These are phyloP conservation scores for Sarotherodon lohbergeri DNA, from an alignment of 2,113 vertebrate species.

Conservation along the genomic window DNA sequence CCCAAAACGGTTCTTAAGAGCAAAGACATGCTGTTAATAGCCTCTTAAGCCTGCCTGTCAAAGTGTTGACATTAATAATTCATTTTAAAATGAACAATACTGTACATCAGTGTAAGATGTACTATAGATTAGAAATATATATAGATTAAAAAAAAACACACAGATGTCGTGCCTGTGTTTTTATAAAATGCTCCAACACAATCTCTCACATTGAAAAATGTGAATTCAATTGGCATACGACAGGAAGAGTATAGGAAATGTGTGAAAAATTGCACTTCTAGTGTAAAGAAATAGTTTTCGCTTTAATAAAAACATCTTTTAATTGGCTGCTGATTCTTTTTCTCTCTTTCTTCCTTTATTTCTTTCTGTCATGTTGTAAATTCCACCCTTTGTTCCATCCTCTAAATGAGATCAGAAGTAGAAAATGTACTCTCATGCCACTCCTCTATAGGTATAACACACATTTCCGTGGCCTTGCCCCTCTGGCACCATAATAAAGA, in stretches of 20 bases:
- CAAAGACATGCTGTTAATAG: background rate
- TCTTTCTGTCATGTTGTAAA: background rate
- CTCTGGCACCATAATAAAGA: slow-evolving; percentile 40
- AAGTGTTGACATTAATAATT: background rate
- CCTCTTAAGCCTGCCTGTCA: background rate
- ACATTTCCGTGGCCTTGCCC: slow-evolving; percentile 17
- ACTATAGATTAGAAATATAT: background rate
- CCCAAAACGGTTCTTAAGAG: background rate
- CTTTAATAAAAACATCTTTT: background rate
- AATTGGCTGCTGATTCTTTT: background rate
- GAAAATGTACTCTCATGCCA: background rate
- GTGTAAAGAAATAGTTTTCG: background rate
- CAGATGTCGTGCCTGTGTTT: background rate
- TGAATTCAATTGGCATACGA: background rate
- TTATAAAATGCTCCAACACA: background rate
- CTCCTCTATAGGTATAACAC: background rate
- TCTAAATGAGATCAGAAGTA: background rate
- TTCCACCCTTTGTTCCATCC: background rate
- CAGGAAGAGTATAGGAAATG: background rate
- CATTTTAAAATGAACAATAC: background rate
- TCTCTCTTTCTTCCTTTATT: background rate
- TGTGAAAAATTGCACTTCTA: background rate
- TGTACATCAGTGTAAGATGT: background rate
- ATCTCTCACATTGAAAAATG: background rate
- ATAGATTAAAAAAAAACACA: rapidly evolving